These are phyloP conservation scores for Furnarius figulus DNA, from an alignment of 2,113 vertebrate species.

Conservation along the genomic window DNA sequence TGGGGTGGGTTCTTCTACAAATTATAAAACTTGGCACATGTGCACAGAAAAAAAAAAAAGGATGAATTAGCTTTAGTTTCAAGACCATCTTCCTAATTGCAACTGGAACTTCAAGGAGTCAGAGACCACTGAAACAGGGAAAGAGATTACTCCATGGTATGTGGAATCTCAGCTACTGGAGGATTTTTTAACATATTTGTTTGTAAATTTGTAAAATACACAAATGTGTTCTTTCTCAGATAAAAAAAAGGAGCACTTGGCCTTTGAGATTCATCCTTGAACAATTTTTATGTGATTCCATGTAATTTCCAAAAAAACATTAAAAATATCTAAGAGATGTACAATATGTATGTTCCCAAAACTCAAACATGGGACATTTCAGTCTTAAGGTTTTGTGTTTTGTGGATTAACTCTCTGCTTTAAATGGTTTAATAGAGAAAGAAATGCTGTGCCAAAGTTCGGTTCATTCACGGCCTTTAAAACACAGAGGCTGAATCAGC, in stretches of 20 bases:
- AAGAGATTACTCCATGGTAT: fast-evolving
- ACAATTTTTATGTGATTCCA: not conserved
- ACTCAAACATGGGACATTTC: not conserved
- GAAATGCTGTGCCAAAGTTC: not conserved
- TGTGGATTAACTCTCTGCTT: not conserved
- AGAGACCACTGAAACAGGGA: not conserved
- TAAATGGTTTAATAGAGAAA: not conserved
- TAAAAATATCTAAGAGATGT: not conserved
- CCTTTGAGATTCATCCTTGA: not conserved
- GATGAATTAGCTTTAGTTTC: not conserved
- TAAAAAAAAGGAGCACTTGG: not conserved
- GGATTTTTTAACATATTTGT: no score
- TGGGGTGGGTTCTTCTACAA: not conserved
- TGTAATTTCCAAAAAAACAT: not conserved
- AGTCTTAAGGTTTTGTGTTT: fast-evolving
- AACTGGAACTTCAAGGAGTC: not conserved
- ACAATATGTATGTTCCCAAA: not conserved
- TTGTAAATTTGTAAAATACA: no score
- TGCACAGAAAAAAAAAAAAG: not conserved
- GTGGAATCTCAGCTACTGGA: not conserved
- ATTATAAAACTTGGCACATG: not conserved
- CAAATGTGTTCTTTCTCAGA: not conserved
- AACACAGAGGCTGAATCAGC: not conserved
- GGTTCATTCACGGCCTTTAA: not conserved
- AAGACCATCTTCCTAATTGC: not conserved